Evolutionary conservation across 2,888 invertebrate genomes (phyloP), one percentile per base, ranked within the genome.

Genomic region (Andrena marginata): DNA sequence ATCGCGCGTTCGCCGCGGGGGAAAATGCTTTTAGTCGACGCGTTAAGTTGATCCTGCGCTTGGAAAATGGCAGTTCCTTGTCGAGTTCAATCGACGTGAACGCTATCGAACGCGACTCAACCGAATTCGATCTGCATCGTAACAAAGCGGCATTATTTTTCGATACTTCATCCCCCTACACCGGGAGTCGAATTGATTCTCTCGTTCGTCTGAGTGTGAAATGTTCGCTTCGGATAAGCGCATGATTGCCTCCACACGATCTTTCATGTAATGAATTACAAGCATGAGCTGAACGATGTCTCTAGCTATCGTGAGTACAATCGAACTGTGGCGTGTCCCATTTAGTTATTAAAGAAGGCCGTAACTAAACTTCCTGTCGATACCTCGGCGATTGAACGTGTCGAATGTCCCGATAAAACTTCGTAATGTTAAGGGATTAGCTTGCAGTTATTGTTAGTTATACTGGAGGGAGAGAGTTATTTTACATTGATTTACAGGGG

Each of bases 401-500:
- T 54, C 54, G 8, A 54, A 54, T 20, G 23, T 54, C 54, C 3
- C 20, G 54, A 20, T 54, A 20, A 20, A 60, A 31, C 7, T 29
- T 48, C n/a, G 26, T 49, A n/a, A 65, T 65, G 5, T 29, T 65
- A 10, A 10, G 1, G 7, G 48, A 65, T 49, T 49, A n/a, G 51
- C 8, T 67, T 51, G 13, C 7, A 31, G 1, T 20, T 13, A 33
- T 16, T n/a, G 35, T 35, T 42, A 42, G 42, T 13, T 42, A 63
- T 10, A 48, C 5, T 16, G 6, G 26, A 13, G 7, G 0, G 20
- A 54, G 23, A 16, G 51, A 75, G 20, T 60, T 23, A 64, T 64
- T 56, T 20, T 23, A 13, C 8, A n/a, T 20, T 6, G 20, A 54
- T 59, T 60, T 70, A 23, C 74, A 93, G 93, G 3, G 91, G 86